Evolutionary conservation across 2,888 invertebrate species (phyloP), one percentile per base, ranked within the genome.

Genomic region (Ichneumoninae sp.): DNA sequence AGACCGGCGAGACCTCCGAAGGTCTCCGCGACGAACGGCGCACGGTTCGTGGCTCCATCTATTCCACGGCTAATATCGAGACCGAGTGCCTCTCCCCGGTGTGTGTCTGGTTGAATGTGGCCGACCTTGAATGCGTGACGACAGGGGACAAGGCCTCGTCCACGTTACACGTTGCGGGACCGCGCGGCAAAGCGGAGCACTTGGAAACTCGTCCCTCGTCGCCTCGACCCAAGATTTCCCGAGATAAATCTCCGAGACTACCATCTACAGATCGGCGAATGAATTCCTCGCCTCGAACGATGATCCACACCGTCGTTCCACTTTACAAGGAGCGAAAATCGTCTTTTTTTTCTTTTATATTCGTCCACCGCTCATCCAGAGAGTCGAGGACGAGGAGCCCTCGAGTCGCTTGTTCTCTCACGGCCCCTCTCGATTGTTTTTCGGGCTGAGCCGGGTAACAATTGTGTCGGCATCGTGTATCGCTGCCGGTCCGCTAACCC

Each of bases 121-220:
- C 89, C 91, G 93, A 92, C 93, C 93, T 93, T 93, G 93, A 93
- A 93, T 90, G 87, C 88, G 83, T 87, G 89, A 89, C 89, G 86
- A 86, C 86, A 84, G 86, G 83, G 88, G 90, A 90, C 89, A 90
- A 90, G 89, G 88, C 90, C 90, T 92, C 88, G 88, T 72, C 84
- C 88, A 79, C 82, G 88, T 88, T 90, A 89, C 89, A 88, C 89
- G 91, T 88, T 88, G 90, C 86, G 62, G 44, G 3, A 10, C 3
- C 62, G 13, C 33, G n/a, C 33, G 16, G 22, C 47, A 10, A 36
- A 36, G 57, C 40, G 54, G 44, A 65, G 19, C 71, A 66, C 80
- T 72, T 44, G 66, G 65, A 47, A 69, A 57, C 26, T 52, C n/a
- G 22, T 26, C 57, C 13, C 57, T 26, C 57, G 26, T 10, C 57